phyloP scores from a whole-genome alignment of 2,888 invertebrate species.

The Ligdia adustata region DNA sequence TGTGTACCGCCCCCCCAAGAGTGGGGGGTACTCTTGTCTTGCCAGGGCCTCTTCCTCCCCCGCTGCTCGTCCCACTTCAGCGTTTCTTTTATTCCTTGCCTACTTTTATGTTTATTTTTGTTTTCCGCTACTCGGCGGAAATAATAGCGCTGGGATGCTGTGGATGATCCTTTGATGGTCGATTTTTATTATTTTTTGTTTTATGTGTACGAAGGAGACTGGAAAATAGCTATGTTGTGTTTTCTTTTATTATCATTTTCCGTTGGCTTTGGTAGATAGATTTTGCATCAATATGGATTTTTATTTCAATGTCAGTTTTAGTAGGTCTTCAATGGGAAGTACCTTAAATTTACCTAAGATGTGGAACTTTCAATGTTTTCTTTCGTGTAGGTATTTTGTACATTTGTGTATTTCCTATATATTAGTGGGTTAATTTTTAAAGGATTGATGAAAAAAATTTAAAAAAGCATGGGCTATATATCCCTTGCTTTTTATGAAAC shows the following conservation, averaged over 20 bases:
- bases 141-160: constrained; percentile 66
- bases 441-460: too few relatives aligned
- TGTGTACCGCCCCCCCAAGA: constrained; percentile 4
- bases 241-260: constrained; percentile 7
- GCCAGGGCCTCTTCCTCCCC: constrained; percentile 44
- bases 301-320: too few relatives aligned
- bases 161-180: constrained; percentile 49
- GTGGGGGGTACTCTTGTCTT: constrained; percentile 44
- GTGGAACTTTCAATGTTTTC: too few relatives aligned
- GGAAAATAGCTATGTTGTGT: constrained; percentile 18
- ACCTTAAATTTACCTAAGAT: too few relatives aligned
- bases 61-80: constrained; percentile 78
- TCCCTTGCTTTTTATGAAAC: too few relatives aligned
- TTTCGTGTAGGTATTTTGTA: too few relatives aligned
- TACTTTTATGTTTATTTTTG: constrained; percentile 81
- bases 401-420: too few relatives aligned
- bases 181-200: constrained; percentile 32
- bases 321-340: too few relatives aligned
- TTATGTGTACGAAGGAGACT: constrained; percentile 27
- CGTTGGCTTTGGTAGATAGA: background rate
- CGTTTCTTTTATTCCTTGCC: constrained; percentile 79
- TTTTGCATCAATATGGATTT: constrained; percentile 5
- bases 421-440: too few relatives aligned
- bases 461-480: too few relatives aligned
- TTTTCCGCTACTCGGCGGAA: constrained; percentile 79